phyloP scores from a whole-genome alignment of 2,888 invertebrate species.

The Leptopilina syphax region DNA sequence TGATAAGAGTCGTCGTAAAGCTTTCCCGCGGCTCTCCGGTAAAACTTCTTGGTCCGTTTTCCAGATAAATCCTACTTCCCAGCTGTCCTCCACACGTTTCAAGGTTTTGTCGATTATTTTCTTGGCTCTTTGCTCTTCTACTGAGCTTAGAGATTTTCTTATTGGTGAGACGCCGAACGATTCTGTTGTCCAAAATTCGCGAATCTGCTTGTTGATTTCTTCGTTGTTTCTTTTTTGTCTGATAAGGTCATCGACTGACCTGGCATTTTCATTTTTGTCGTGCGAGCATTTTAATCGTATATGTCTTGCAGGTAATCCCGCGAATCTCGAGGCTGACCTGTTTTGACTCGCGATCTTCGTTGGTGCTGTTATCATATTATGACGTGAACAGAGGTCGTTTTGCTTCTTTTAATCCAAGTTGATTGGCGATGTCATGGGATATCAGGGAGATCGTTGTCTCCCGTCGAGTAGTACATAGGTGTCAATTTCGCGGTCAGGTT shows the following conservation, averaged over 20 bases:
- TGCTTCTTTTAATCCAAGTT: not conserved
- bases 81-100: constrained; percentile 43
- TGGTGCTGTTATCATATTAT: not conserved
- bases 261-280: constrained; percentile 1
- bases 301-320: not conserved
- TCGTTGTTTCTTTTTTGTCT: not conserved
- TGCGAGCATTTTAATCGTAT: not conserved
- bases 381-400: not conserved
- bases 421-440: not conserved
- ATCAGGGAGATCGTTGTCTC: not conserved
- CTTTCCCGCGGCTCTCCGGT: constrained; percentile 51
- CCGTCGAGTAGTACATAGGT: not conserved
- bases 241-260: not conserved
- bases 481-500: not conserved
- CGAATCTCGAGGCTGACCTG: not conserved
- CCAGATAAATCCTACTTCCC: not conserved
- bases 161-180: not conserved
- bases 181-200: constrained; percentile 20
- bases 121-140: not conserved
- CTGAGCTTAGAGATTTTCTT: not conserved
- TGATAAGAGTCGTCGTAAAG: constrained; percentile 36
- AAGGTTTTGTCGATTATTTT: constrained; percentile 44
- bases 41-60: constrained; percentile 29
- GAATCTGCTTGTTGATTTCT: not conserved
- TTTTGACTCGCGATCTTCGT: not conserved